Conservation (phyloP, 2,797 vertebrate genomes). For the Tragopan temminckii region DNA sequence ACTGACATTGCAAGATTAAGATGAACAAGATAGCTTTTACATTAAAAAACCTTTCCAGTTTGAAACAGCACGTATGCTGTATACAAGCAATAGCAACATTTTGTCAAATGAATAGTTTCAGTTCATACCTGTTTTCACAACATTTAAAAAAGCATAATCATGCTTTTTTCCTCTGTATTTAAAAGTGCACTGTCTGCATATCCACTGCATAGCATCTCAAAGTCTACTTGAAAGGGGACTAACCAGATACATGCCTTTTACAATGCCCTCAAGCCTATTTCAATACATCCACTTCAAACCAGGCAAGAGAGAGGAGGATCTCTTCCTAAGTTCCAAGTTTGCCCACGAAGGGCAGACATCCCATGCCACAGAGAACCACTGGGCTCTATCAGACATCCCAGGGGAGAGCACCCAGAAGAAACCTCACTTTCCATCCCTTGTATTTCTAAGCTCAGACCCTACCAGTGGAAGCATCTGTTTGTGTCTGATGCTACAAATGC, state of each 20-base stretch:
- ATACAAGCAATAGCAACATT: not conserved
- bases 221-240: not conserved
- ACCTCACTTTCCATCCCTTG: not conserved
- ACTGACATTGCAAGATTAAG: not conserved
- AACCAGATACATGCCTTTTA: not conserved
- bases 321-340: not conserved
- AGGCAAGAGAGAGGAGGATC: not conserved
- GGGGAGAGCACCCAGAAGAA: conserved; percentile 12
- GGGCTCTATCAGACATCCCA: not conserved
- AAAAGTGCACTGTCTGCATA: not conserved
- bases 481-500: not conserved
- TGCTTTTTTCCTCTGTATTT: not conserved
- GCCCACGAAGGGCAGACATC: not conserved
- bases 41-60: not conserved
- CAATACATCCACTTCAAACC: conserved; percentile 19
- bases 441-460: not conserved
- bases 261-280: not conserved
- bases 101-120: not conserved
- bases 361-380: not conserved
- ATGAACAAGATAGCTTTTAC: not conserved
- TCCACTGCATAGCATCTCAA: not conserved
- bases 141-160: not conserved
- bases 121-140: not conserved
- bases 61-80: not conserved
- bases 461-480: not conserved